Evolutionary conservation across 2,888 invertebrate genomes (phyloP).

Genomic region (Tethea ocularis): DNA sequence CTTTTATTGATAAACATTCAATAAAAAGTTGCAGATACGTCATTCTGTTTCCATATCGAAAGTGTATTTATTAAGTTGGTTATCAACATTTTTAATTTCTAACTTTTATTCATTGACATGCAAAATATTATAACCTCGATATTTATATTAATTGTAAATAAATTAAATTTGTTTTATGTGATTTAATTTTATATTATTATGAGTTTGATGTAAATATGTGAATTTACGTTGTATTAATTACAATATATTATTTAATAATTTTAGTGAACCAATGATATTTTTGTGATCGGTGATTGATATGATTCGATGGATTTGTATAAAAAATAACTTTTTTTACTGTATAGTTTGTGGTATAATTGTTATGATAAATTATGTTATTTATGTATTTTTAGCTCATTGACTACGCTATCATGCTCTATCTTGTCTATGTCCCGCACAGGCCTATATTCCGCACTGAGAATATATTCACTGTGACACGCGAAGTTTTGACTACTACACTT

Average conservation of each 20-base stretch:
- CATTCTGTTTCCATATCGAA: slow-evolving; percentile 34
- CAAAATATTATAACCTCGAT: slow-evolving; percentile 18
- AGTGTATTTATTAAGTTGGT: slow-evolving; percentile 22
- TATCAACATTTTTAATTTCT: slow-evolving; percentile 18
- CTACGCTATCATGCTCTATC: slow-evolving; percentile 16
- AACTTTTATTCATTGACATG: slow-evolving; percentile 16
- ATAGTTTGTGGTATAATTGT: slow-evolving; percentile 69
- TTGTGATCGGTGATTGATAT: slow-evolving; percentile 63
- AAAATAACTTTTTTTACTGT: slow-evolving; percentile 61
- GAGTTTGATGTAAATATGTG: slow-evolving; percentile 77
- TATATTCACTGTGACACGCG: slow-evolving; percentile 44
- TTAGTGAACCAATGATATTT: slow-evolving; percentile 55
- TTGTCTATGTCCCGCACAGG: slow-evolving; percentile 45
- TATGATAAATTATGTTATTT: slow-evolving; percentile 61
- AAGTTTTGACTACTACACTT: slow-evolving; percentile 7
- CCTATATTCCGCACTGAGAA: slow-evolving; percentile 50
- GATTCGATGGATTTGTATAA: slow-evolving; percentile 70
- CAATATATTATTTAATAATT: slow-evolving; percentile 62
- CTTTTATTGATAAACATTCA: slow-evolving; percentile 54
- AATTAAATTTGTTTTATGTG: slow-evolving; percentile 61
- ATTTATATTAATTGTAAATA: slow-evolving; percentile 66
- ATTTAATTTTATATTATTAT: slow-evolving; percentile 64
- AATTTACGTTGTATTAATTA: slow-evolving; percentile 65
- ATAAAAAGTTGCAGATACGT: slow-evolving; percentile 46
- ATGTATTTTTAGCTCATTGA: slow-evolving; percentile 55